Conservation (phyloP, 2,113 vertebrate genomes). For the Percina caprodes region DNA sequence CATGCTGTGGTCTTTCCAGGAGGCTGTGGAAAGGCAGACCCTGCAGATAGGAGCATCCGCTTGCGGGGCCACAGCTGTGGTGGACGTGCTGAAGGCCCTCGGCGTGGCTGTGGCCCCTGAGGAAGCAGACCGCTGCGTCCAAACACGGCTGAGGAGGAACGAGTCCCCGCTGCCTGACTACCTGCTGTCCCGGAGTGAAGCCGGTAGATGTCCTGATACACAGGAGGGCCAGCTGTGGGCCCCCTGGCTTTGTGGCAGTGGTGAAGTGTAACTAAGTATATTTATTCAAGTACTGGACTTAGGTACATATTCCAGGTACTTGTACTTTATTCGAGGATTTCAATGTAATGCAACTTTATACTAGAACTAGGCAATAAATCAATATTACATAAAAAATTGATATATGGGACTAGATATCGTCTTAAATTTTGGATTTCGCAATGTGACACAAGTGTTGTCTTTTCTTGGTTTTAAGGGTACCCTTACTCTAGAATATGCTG, state of each 20-base stretch:
- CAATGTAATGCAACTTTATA: too few relatives aligned
- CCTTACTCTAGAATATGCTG: too few relatives aligned
- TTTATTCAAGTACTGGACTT: too few relatives aligned
- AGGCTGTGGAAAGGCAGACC: constrained; percentile 82
- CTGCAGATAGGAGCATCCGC: constrained; percentile 83
- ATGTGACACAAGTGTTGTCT: too few relatives aligned
- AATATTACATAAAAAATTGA: too few relatives aligned
- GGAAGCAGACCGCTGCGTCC: constrained; percentile 76
- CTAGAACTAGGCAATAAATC: too few relatives aligned
- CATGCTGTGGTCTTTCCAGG: constrained; percentile 84
- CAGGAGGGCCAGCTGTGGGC: background rate
- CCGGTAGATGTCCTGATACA: constrained; percentile 63
- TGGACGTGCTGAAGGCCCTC: constrained; percentile 84
- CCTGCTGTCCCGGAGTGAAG: constrained; percentile 83
- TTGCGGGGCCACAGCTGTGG: constrained; percentile 84
- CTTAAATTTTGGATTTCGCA: too few relatives aligned
- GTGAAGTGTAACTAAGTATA: too few relatives aligned
- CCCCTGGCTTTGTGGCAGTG: background rate
- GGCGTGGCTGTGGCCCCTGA: constrained; percentile 72
- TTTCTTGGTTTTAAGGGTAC: too few relatives aligned
- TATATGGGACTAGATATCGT: too few relatives aligned
- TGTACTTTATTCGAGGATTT: too few relatives aligned
- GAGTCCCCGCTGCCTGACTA: constrained; percentile 80
- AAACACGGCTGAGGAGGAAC: constrained; percentile 79
- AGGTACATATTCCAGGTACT: too few relatives aligned